Base-by-base conservation (phyloP, 2,113 vertebrate species). In the Macaca nemestrina region DNA sequence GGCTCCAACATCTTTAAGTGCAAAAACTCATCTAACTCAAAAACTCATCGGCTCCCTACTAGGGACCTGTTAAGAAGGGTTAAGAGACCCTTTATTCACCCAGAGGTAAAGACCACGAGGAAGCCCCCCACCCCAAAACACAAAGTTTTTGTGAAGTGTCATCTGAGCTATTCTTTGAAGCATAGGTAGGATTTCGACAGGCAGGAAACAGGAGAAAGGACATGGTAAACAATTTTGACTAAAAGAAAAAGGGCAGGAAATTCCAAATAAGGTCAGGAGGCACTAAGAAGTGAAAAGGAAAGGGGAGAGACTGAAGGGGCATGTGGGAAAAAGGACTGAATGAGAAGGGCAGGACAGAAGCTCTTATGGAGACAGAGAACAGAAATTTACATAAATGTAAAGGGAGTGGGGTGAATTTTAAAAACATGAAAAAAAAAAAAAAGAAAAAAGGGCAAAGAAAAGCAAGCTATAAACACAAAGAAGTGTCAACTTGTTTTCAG, bases 181-280 rank as follows among this genome's bases (percentile, higher is more conserved):
- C 50, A 93, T 22, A 72, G 5, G 67, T 35, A 93, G 16, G 2
- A 91, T 57, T 93, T 76, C 57, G 88, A 88, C 6, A 84, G 6
- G 8, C 23, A 91, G 72, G 94, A 87, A 55, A 55, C 57, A 90
- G 32, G 59, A n/a, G 17, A 89, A 70, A 76, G 22, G 57, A 38
- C 48, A 93, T n/a, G 14, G 72, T 70, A 73, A 89, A 89, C 5
- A 85, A 89, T 3, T 16, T 32, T 48, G 27, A 95, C 45, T 92
- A 72, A 72, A 88, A 95, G 13, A 38, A 93, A 87, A 97, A 43
- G 59, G 55, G 27, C 45, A 79, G 8, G 25, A 96, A 88, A 93
- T 61, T 73, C 17, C 23, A 90, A 40, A 6, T 38, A 84, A 81
- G n/a, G 40, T 79, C 13, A 91, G 25, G 1, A 64, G 25, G 0